Conservation (phyloP, 2,797 vertebrate species). For the Anguilla obscura region DNA sequence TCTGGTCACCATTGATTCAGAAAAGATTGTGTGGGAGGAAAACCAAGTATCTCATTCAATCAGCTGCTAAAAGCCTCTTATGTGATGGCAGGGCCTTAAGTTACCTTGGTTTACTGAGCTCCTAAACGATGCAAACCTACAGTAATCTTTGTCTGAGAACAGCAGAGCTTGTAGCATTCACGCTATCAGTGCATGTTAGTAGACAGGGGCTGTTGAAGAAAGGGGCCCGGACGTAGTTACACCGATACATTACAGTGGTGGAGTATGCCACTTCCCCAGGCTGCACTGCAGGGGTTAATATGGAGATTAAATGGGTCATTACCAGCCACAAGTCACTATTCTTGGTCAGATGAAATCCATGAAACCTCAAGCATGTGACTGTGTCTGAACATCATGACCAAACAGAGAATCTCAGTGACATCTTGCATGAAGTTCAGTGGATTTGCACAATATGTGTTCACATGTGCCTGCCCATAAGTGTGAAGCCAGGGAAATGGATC, state of each 20-base stretch:
- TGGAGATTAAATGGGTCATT: background rate
- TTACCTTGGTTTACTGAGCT: background rate
- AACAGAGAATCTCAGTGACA: background rate
- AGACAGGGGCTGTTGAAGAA: background rate
- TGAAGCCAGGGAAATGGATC: background rate
- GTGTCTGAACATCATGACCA: background rate
- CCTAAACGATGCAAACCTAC: background rate
- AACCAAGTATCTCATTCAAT: background rate
- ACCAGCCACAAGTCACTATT: background rate
- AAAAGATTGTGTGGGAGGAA: background rate
- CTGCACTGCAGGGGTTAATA: background rate
- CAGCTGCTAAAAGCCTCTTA: background rate
- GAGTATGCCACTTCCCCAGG: background rate
- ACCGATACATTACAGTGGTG: background rate
- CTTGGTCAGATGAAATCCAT: background rate
- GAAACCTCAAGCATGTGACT: background rate
- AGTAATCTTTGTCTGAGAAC: background rate
- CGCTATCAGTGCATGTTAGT: background rate
- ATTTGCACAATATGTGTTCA: constrained; percentile 21
- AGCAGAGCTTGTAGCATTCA: background rate
- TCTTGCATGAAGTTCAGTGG: background rate
- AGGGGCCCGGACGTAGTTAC: no score
- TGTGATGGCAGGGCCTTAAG: background rate
- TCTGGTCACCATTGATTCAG: background rate
- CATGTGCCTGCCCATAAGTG: background rate